A percentile compares a stretch with the other conserved stretches of the same genome.
Conservation (phyloP, 92 coral and sea anemone genomes). For the Montipora capitata region DNA sequence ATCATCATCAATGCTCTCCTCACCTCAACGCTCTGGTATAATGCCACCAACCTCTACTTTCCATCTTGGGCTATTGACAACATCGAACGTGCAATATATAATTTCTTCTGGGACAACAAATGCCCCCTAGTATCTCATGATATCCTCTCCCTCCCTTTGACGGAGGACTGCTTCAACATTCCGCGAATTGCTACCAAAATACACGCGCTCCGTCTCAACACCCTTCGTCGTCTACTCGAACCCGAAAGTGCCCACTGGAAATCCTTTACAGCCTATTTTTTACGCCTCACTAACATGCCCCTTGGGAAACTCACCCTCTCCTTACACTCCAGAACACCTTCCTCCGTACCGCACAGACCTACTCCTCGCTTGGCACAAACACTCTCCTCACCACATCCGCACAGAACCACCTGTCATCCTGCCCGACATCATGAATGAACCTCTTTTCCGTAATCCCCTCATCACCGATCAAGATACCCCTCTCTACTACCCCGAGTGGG, state of each 20-base stretch:
- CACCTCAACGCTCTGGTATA: slow-evolving; percentile 29
- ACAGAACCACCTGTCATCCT: not conserved
- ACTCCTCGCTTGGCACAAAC: not conserved
- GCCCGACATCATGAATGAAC: not conserved
- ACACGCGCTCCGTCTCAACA: not conserved
- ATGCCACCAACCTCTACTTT: not conserved
- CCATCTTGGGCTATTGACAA: slow-evolving; percentile 12
- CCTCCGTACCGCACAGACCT: not conserved
- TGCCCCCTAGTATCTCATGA: not conserved
- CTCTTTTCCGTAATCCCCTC: not conserved
- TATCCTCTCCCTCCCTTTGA: not conserved
- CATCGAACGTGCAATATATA: not conserved
- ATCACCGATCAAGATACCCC: not conserved
- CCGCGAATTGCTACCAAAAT: not conserved
- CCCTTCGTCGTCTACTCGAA: not conserved
- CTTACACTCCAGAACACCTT: not conserved
- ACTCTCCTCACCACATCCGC: not conserved
- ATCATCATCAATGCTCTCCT: slow-evolving; percentile 29
- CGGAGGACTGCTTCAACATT: slow-evolving; percentile 1
- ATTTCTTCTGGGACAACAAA: not conserved
- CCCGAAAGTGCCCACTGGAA: slow-evolving; percentile 11
- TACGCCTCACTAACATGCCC: not conserved
- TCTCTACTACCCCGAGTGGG: not conserved
- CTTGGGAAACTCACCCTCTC: not conserved
- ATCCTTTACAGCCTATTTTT: not conserved